Conservation (phyloP, 1,140 invertebrate genomes). For the Temnothorax longispinosus region DNA sequence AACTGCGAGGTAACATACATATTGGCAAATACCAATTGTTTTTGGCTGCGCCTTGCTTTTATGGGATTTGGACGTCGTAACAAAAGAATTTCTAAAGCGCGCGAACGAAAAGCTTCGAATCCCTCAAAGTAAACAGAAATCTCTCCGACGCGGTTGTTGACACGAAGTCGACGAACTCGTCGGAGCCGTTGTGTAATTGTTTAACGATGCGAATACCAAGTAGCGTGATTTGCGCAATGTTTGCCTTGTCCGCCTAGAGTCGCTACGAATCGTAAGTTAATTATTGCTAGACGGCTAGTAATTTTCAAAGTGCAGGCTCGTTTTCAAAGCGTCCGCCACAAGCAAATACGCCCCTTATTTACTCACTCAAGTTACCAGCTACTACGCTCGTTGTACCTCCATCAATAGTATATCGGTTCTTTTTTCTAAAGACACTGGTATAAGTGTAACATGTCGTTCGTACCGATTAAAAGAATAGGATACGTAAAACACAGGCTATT, state of each 20-base stretch:
- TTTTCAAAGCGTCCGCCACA: slow-evolving; percentile 36
- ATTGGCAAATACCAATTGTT: not conserved
- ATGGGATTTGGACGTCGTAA: not conserved
- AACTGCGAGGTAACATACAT: not conserved
- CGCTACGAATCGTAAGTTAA: slow-evolving; percentile 69
- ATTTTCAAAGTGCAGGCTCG: slow-evolving; percentile 32
- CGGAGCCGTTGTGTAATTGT: slow-evolving; percentile 74
- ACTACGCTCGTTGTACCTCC: slow-evolving; percentile 6
- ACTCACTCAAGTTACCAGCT: not conserved
- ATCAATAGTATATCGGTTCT: not conserved
- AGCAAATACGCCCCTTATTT: slow-evolving; percentile 57
- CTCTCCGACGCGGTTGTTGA: slow-evolving; percentile 66
- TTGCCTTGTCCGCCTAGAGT: slow-evolving; percentile 61
- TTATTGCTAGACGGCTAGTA: slow-evolving; percentile 58
- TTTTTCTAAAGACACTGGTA: not conserved
- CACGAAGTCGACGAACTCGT: slow-evolving; percentile 74
- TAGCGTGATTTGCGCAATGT: slow-evolving; percentile 62
- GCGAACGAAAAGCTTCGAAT: slow-evolving; percentile 29
- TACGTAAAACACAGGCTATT: not conserved
- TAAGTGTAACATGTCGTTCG: not conserved
- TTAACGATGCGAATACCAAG: slow-evolving; percentile 71
- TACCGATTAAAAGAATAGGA: not conserved
- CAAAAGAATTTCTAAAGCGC: not conserved
- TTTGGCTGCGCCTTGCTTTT: not conserved
- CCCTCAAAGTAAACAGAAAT: slow-evolving; percentile 34